These are phyloP conservation scores for Coremacera marginata DNA, from an alignment of 2,888 invertebrate species.

Conservation along the genomic window DNA sequence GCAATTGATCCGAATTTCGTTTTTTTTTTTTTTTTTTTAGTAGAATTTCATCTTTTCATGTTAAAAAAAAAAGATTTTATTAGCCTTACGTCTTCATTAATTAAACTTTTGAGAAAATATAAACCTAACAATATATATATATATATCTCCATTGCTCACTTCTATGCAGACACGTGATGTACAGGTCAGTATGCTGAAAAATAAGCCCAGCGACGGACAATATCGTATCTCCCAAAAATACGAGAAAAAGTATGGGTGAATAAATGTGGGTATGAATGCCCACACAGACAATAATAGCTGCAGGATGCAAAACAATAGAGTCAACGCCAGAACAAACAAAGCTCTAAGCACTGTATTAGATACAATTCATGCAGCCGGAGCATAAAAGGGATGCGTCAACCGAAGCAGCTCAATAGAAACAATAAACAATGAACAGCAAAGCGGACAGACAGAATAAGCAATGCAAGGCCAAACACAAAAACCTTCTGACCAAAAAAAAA, in stretches of 20 bases:
- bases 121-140: no score
- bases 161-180: no score
- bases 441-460: background rate
- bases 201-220: no score
- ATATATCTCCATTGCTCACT: no score
- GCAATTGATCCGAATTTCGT: no score
- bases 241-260: background rate
- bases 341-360: background rate
- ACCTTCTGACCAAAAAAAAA: background rate
- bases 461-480: background rate
- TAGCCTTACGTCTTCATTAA: no score
- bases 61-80: no score
- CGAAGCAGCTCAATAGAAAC: background rate
- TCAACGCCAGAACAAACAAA: background rate
- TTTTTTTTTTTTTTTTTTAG: no score
- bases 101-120: no score
- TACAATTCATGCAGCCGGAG: background rate
- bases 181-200: no score
- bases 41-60: no score
- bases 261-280: no score
- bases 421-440: constrained; percentile 9
- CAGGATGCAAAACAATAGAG: constrained; percentile 21
- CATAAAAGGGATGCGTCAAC: background rate
- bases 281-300: constrained; percentile 17
- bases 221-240: background rate